Conservation (phyloP, 1,140 invertebrate species). For the Ctenoplectra terminalis region DNA sequence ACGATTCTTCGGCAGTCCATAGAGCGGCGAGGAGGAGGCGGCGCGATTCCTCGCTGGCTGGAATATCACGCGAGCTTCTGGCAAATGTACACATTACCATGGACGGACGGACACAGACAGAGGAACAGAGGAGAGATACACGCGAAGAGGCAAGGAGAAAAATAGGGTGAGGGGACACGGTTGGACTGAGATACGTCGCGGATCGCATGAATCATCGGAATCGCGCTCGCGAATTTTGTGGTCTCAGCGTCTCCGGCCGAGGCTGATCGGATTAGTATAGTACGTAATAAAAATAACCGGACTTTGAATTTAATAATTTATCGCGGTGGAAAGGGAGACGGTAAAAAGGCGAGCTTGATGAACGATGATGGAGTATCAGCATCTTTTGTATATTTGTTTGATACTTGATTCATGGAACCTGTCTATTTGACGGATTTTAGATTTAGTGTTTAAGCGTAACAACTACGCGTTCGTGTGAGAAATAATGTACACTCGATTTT, state of each 20-base stretch:
- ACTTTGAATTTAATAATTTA: too few relatives aligned
- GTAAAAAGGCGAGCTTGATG: too few relatives aligned
- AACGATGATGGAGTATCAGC: too few relatives aligned
- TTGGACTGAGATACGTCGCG: constrained; percentile 51
- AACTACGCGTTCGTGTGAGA: too few relatives aligned
- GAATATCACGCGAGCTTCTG: constrained; percentile 66
- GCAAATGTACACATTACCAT: constrained; percentile 51
- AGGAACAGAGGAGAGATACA: constrained; percentile 16
- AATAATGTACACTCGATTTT: too few relatives aligned
- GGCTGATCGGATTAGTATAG: constrained; percentile 56
- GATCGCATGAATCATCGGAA: constrained; percentile 56
- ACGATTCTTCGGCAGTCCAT: constrained; percentile 72
- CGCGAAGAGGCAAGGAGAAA: constrained; percentile 9
- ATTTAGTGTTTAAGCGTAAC: too few relatives aligned
- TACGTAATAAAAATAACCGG: too few relatives aligned
- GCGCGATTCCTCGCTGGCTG: constrained; percentile 37
- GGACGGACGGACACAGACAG: constrained; percentile 32
- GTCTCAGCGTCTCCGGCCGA: constrained; percentile 48
- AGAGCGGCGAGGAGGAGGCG: constrained; percentile 48
- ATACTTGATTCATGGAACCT: too few relatives aligned
- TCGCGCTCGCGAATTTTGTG: constrained; percentile 57
- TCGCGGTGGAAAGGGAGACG: too few relatives aligned
- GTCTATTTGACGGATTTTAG: too few relatives aligned
- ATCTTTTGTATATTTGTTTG: too few relatives aligned
- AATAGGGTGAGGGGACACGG: constrained; percentile 31